These are phyloP conservation scores for Bombus superbus DNA, from an alignment of 1,140 invertebrate species.

Conservation along the genomic window DNA sequence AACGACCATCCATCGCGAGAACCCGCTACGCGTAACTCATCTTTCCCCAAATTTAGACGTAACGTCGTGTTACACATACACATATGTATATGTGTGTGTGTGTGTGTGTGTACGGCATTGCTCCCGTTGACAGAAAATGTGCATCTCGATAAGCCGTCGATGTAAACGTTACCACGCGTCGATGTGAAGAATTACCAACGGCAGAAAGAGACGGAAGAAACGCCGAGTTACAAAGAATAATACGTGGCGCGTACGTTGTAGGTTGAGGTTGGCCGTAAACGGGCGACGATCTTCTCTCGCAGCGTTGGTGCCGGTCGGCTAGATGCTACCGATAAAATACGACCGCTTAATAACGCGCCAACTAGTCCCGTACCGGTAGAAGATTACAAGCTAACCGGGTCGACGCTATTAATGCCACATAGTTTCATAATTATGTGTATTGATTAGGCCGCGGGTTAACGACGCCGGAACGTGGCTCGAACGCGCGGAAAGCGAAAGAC, in stretches of 20 bases:
- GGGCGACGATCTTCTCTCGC: slow-evolving; percentile 37
- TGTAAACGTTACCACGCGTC: too few species aligned
- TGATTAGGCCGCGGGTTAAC: slow-evolving; percentile 55
- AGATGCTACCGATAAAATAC: slow-evolving; percentile 71
- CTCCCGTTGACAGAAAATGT: too few species aligned
- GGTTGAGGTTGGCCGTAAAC: background rate
- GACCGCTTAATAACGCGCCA: slow-evolving; percentile 67
- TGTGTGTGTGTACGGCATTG: too few species aligned
- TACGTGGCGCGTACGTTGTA: background rate
- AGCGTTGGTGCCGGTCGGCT: slow-evolving; percentile 55
- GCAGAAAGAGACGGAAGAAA: background rate
- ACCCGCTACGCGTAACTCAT: too few species aligned
- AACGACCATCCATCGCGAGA: too few species aligned
- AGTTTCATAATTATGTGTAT: slow-evolving; percentile 72
- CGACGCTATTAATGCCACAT: slow-evolving; percentile 64
- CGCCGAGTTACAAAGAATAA: background rate
- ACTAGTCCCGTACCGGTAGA: slow-evolving; percentile 55
- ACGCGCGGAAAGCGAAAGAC: background rate
- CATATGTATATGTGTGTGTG: too few species aligned
- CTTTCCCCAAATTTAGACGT: too few species aligned
- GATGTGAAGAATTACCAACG: too few species aligned
- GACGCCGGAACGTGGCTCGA: slow-evolving; percentile 22
- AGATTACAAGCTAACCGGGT: slow-evolving; percentile 58
- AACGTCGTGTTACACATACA: too few species aligned
- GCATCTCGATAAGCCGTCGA: too few species aligned